Percentiles rank a stretch among this genome's conserved stretches.
Evolutionary conservation across 2,113 vertebrate species (phyloP).

Genomic region (Anarhynchus alexandrinus): DNA sequence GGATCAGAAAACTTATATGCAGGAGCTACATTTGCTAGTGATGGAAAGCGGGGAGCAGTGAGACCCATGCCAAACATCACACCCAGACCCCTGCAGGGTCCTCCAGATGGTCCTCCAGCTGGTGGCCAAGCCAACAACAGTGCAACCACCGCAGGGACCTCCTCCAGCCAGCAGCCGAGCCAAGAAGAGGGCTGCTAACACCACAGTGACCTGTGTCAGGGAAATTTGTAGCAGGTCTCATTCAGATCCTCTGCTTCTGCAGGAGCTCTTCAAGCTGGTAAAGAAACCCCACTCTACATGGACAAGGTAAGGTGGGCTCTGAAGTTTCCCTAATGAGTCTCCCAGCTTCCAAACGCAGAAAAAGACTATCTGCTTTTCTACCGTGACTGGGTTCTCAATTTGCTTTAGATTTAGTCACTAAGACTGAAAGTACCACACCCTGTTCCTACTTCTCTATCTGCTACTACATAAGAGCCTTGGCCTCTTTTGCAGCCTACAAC

Average conservation of each 20-base stretch:
- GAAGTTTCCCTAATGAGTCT: background rate
- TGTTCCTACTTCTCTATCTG: constrained; percentile 1
- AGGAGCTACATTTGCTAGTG: background rate
- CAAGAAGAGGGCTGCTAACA: background rate
- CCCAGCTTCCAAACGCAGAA: background rate
- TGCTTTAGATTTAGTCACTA: background rate
- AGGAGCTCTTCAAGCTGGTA: background rate
- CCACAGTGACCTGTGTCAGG: accelerated
- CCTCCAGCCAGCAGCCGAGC: background rate
- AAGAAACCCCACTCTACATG: accelerated
- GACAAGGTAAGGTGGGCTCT: background rate
- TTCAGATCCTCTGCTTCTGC: background rate
- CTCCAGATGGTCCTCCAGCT: background rate
- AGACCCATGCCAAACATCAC: accelerated
- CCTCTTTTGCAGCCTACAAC: background rate
- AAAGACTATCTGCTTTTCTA: background rate
- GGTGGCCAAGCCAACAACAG: background rate
- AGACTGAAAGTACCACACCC: background rate
- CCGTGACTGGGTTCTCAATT: accelerated
- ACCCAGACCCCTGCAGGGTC: background rate
- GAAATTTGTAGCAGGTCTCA: background rate
- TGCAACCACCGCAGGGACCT: background rate
- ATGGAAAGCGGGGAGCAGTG: background rate
- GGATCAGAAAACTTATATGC: background rate
- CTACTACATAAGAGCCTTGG: background rate